Base-by-base conservation (phyloP, 2,888 invertebrate genomes). In the Allacma fusca region DNA sequence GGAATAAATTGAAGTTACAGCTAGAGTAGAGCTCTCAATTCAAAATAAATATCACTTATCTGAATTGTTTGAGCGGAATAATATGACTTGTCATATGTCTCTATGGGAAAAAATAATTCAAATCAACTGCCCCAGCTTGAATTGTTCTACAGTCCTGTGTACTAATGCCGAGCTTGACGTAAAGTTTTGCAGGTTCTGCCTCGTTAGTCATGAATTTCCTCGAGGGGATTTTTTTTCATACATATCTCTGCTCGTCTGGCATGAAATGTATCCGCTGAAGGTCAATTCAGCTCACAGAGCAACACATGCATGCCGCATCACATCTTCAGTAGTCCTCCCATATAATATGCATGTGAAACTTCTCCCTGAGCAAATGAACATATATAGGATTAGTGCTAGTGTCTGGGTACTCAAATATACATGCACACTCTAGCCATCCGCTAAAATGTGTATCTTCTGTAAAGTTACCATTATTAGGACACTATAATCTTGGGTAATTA, bases 181-280 rank as follows among this genome's bases (percentile, higher is more conserved):
- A 50, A 50, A 50, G 50, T 50, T 50, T 16, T 9, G 50, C 5
- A 50, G 50, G 50, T 50, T 50, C 9, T 50, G 50, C 9, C 50
- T 50, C 50, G 50, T 50, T 50, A 50, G 50, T 50, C 50, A 50
- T 50, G 50, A 19, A n/a, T 19, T 50, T 50, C 50, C 50, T 50
- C 50, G 50, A n/a, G 50, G 50, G 50, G 16, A n/a, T 19, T 50
- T 50, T 50, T 50, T 50, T 40, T 9, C 16, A 50, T 50, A 16
- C 50, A 50, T 16, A 50, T 50, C 50, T 50, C 50, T 16, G n/a
- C 50, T 12, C 50, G 19, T 50, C 50, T 19, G 50, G 34, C 34
- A 7, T 5, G 19, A 50, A 50, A 50, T 50, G 50, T 16, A 50
- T 12, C 5, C 5, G 50, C 50, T 50, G 50, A 50, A 50, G 50